These are phyloP conservation scores for Centroberyx gerrardi DNA, from an alignment of 2,797 vertebrate species.

Conservation along the genomic window DNA sequence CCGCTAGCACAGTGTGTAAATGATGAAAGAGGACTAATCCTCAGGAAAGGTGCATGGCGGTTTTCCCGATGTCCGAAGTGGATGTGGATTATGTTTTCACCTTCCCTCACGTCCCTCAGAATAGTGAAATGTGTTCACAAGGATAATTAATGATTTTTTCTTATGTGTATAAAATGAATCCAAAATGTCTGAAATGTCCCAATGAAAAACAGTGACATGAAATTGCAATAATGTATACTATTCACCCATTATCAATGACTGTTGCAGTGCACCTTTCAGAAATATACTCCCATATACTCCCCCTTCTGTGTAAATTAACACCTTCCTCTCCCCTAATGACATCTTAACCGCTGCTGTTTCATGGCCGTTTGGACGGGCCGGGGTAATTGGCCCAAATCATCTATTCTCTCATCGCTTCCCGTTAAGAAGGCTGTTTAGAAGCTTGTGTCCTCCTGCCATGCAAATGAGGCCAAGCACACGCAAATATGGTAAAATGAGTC, in stretches of 20 bases:
- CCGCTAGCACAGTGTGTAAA: conserved; percentile 22
- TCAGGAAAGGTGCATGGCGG: conserved; percentile 41
- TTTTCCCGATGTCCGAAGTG: conserved; percentile 16
- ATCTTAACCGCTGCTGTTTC: conserved; percentile 42
- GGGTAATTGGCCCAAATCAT: conserved; percentile 62
- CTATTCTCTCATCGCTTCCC: conserved; percentile 39
- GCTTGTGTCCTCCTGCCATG: conserved; percentile 47
- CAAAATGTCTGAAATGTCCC: no score
- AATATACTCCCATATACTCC: background rate
- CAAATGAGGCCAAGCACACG: conserved; percentile 52
- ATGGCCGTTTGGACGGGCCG: conserved; percentile 39
- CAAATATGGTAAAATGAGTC: conserved; percentile 47
- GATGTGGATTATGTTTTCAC: conserved; percentile 35
- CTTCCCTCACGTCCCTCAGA: background rate
- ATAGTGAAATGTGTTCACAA: no score
- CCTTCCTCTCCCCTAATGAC: conserved; percentile 49
- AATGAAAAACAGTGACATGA: no score
- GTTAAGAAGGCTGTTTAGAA: conserved; percentile 35
- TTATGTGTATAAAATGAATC: no score
- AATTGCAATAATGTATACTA: conserved; percentile 1
- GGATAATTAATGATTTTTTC: no score
- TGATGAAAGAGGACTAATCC: conserved; percentile 51
- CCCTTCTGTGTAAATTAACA: conserved; percentile 41
- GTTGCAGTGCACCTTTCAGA: background rate
- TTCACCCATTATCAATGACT: background rate